Percentiles rank a stretch among this genome's conserved stretches.
Evolutionary conservation across 2,888 invertebrate genomes (phyloP).

Genomic region (Podotricha telesiphe): DNA sequence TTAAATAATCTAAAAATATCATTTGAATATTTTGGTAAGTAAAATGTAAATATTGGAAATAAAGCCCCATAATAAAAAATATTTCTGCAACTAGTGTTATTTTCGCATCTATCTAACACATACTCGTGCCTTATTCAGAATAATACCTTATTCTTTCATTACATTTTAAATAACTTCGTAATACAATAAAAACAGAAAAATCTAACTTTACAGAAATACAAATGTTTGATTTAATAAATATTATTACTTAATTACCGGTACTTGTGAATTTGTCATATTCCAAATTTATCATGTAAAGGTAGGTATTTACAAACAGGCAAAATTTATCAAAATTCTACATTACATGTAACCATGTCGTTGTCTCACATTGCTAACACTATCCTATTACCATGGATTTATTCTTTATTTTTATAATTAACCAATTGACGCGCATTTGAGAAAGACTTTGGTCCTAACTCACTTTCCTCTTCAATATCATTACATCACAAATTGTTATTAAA

Average conservation of each 20-base stretch:
- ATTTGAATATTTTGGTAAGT: slow-evolving; percentile 1
- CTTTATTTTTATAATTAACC: slow-evolving; percentile 56
- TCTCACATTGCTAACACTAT: slow-evolving; percentile 70
- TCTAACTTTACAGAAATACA: background rate
- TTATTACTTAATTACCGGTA: slow-evolving; percentile 10
- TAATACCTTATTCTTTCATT: background rate
- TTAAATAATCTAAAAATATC: slow-evolving; percentile 13
- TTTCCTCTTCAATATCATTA: slow-evolving; percentile 59
- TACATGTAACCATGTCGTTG: slow-evolving; percentile 70
- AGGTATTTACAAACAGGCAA: slow-evolving; percentile 59
- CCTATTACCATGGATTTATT: slow-evolving; percentile 65
- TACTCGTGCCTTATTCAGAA: background rate
- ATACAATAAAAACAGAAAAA: background rate
- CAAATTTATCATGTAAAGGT: slow-evolving; percentile 52
- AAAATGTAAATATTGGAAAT: background rate
- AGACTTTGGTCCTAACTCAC: slow-evolving; percentile 71
- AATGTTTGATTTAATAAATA: slow-evolving; percentile 9
- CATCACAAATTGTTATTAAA: slow-evolving; percentile 51
- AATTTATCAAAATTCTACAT: slow-evolving; percentile 61
- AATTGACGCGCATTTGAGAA: slow-evolving; percentile 70
- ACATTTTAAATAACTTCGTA: background rate
- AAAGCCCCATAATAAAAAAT: background rate
- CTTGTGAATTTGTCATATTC: slow-evolving; percentile 1
- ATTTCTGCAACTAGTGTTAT: background rate
- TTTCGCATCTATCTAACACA: background rate